Evolutionary conservation across 2,797 vertebrate genomes (phyloP), one percentile per base, ranked within the genome.

Genomic region (Toxotes lorentzi): DNA sequence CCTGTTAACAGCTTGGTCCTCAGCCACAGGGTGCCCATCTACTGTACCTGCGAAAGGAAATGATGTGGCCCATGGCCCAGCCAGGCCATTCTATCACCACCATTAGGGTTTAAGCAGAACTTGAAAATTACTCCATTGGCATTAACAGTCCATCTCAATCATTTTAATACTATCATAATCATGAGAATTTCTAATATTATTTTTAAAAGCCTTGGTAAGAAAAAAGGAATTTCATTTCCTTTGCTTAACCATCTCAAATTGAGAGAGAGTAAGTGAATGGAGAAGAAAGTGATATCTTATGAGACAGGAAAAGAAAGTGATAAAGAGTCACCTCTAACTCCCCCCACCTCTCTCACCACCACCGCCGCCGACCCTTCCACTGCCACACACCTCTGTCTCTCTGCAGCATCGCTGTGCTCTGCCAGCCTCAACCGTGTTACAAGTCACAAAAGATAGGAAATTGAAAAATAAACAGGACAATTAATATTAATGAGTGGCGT

Each of bases 71-170:
- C 72, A 63, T 70, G 90, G 92, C 87, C 87, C 84, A 80, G 79
- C 61, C 59, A 78, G 86, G 79, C 87, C 90, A 79, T 93, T 94
- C 90, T 82, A 88, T 88, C 87, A 91, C 85, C 71, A 69, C 92
- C 87, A 94, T 94, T 93, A 94, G 81, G 78, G 78, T 87, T 91
- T 76, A 73, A 94, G 90, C 83, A 91, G 85, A 93, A 87, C 88
- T 92, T 85, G 86, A 89, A 93, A 94, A 94, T 92, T 70, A 93
- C 91, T 93, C 86, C 82, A 89, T 71, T 91, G 89, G 89, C 90
- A 89, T 92, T 93, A 93, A 91, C 84, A 90, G 88, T 91, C 88
- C 88, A 91, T 92, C 91, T 94, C 89, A 91, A 94, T 95, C 92
- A 94, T 93, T 90, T 93, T 93, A 94, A 93, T 91, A 89, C 88